Evolutionary conservation across 2,113 vertebrate genomes (phyloP), one percentile per base, ranked within the genome.

Genomic region (Otus sunia): DNA sequence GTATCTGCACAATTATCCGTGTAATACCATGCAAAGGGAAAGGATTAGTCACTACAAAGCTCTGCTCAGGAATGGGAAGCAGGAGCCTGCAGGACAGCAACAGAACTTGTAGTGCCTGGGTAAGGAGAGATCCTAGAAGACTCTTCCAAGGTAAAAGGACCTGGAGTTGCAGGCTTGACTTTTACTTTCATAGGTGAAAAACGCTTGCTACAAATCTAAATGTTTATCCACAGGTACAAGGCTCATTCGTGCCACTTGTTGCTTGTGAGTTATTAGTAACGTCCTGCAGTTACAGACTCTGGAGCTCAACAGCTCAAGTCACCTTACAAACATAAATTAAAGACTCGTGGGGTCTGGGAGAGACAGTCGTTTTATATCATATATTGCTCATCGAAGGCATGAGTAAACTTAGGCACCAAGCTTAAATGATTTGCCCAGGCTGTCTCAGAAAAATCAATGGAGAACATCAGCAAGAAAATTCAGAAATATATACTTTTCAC

Each of bases 311-410:
- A 87, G 91, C 92, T 83, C 90, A 22, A 89, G 66, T 12, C 69
- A 63, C 79, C 85, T 83, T 77, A 47, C 58, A 21, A 86, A 86
- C 60, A 59, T 55, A 90, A 97, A 94, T 90, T 93, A 91, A 92
- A 88, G 73, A 18, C 92, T 94, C 36, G 7, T 62, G 60, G 90
- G 71, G 47, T 83, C 75, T 71, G 93, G 69, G 92, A 69, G 93
- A 84, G 75, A 84, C 85, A 96, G 82, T 43, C 47, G 60, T 72
- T 96, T 95, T 81, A 72, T 82, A 66, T 90, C 93, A 91, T 29
- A 71, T 62, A 79, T 96, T 79, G 78, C 91, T 95, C 91, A 80
- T 88, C n/a, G n/a, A 78, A 90, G 83, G 71, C 69, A 84, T 73
- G 85, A 97, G 88, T 83, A 95, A 96, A 86, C 68, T 63, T 59